Base-by-base conservation (phyloP, 2,888 invertebrate genomes). In the Heteromyza rotundicornis region DNA sequence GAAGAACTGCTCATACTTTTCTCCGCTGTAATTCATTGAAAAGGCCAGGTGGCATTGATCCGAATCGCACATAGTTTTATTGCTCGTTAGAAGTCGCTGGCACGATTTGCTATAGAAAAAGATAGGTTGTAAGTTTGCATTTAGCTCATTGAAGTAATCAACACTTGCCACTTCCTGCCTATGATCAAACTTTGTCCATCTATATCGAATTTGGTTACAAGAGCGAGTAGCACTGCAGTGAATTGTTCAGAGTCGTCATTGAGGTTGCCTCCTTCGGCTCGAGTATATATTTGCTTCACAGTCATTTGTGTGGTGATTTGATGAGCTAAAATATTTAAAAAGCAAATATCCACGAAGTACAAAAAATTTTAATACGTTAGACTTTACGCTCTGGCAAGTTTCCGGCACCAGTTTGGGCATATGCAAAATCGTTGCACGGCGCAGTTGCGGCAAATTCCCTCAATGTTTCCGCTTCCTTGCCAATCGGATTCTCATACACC, bases 401-500 rank as follows among this genome's bases (percentile, higher is more conserved):
- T 3, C 69, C 70, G 2, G 65, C 17, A 20, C 63, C 64, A 1
- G 62, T 60, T 40, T 68, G 70, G 0, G 65, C 66, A n/a, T n/a
- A n/a, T n/a, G n/a, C 74, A 19, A 70, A 69, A 36, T 64, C 60
- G 5, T 68, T 62, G 0, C 63, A 55, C 1, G 75, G 60, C 17
- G 60, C 47, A 3, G 50, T 66, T 32, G 62, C 52, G 0, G 73
- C 76, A 65, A 75, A 79, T 55, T 81, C 75, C 2, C 82, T 79
- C 54, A 85, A 62, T 1, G 84, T 79, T 62, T 86, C 84, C 0
- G 88, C 87, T 73, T 92, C 89, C 0, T 86, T 82, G 1, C 89
- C 87, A 63, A 87, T 83, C 0, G 92, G 92, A 82, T 92, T 89
- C 76, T 91, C 92, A 2, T 90, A 92, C 63, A 93, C 82, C 20